Conservation (phyloP, 2,888 invertebrate genomes). For the Pegoplata infirma region DNA sequence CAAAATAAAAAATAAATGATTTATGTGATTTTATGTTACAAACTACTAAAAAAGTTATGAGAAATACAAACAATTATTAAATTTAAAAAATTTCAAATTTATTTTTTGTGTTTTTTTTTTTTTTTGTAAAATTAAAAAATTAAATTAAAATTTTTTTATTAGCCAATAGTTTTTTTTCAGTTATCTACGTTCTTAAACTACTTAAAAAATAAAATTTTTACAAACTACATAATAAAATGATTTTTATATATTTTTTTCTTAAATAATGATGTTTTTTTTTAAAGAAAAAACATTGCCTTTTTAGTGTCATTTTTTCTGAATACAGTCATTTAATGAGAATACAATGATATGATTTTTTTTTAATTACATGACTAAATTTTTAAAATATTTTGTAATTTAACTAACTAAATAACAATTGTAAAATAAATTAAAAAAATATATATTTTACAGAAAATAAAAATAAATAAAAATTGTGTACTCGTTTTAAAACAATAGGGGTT, state of each 20-base stretch:
- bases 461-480: not conserved
- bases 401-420: constrained; percentile 18
- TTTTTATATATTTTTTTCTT: not conserved
- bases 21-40: not conserved
- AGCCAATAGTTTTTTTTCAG: constrained; percentile 6
- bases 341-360: constrained; percentile 39
- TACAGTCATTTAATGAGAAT: constrained; percentile 34
- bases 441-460: not conserved
- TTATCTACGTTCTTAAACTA: constrained; percentile 40
- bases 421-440: constrained; percentile 3
- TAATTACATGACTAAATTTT: constrained; percentile 10
- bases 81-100: constrained; percentile 2
- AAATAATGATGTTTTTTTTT: constrained; percentile 24
- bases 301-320: constrained; percentile 47
- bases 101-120: not conserved
- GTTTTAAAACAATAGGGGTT: constrained; percentile 16
- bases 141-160: not conserved
- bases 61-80: not conserved
- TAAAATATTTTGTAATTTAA: constrained; percentile 7
- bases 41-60: not conserved
- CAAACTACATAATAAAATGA: constrained; percentile 9
- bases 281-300: constrained; percentile 42
- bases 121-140: not conserved
- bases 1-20: not conserved
- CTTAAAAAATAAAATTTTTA: constrained; percentile 33